These are phyloP conservation scores for Sepioteuthis lessoniana DNA, from an alignment of 2,888 invertebrate genomes.

Conservation along the genomic window DNA sequence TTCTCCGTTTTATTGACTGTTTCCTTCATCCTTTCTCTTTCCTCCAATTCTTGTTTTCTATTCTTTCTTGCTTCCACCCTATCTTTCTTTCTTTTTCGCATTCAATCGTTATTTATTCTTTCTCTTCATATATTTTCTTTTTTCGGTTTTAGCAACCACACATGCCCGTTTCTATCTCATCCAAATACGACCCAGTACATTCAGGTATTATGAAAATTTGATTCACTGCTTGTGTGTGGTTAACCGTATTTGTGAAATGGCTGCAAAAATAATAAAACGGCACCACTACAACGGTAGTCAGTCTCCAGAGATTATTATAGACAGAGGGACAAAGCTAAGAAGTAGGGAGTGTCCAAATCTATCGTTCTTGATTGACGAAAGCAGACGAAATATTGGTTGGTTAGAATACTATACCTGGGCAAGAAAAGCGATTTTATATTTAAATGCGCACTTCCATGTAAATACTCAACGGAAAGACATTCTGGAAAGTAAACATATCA, in stretches of 20 bases:
- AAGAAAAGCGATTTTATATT: neutral
- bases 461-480: neutral
- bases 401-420: neutral
- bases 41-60: neutral
- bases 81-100: too few species aligned
- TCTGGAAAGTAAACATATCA: neutral
- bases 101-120: neutral
- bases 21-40: neutral
- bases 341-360: neutral
- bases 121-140: neutral
- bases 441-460: neutral
- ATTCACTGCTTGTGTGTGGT: neutral
- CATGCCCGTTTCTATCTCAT: neutral
- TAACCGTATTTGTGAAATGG: neutral
- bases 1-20: neutral
- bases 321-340: neutral
- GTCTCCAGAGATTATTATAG: neutral
- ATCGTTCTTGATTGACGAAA: neutral
- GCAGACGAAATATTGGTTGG: neutral
- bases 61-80: too few species aligned
- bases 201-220: neutral
- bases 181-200: neutral
- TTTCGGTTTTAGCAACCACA: neutral
- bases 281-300: neutral
- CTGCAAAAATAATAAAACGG: neutral